A percentile compares a stretch with the other conserved stretches of the same genome.
Evolutionary conservation across 2,113 vertebrate genomes (phyloP).

Genomic region (Rostratula benghalensis): DNA sequence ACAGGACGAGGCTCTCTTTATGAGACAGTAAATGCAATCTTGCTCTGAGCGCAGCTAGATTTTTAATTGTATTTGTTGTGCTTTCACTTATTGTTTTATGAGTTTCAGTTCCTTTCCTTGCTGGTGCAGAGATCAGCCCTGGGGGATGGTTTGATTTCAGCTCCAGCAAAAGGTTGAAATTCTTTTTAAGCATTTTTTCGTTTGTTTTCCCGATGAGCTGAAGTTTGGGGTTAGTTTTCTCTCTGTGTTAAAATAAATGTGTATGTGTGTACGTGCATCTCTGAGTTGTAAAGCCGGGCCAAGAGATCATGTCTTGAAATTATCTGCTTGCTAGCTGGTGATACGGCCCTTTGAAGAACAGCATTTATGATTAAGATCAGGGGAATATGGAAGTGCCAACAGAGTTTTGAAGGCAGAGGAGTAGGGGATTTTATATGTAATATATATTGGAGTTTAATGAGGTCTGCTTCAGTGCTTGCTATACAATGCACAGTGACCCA

Average conservation of each 20-base stretch:
- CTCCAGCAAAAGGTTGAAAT: constrained; percentile 47
- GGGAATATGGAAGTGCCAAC: background rate
- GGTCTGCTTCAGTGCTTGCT: background rate
- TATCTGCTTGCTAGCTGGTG: background rate
- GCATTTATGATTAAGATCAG: background rate
- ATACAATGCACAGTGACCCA: constrained; percentile 33
- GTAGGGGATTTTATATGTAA: background rate
- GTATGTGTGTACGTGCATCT: background rate
- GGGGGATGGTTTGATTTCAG: constrained; percentile 66
- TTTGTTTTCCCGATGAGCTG: constrained; percentile 10
- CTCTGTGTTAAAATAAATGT: background rate
- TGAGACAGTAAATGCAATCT: constrained; percentile 75
- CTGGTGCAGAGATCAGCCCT: constrained; percentile 48
- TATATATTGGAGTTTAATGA: constrained; percentile 42
- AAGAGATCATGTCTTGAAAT: background rate
- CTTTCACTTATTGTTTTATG: constrained; percentile 71
- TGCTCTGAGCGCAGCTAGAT: constrained; percentile 66
- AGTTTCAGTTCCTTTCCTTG: constrained; percentile 66
- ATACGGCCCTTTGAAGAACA: background rate
- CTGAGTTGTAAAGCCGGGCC: background rate
- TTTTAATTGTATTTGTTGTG: constrained; percentile 79
- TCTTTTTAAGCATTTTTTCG: background rate
- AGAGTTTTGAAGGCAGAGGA: constrained; percentile 4
- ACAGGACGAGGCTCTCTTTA: constrained; percentile 71
- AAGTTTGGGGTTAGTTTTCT: constrained; percentile 35